These are phyloP conservation scores for Solenopsis invicta DNA, from an alignment of 1,140 invertebrate species.

Conservation along the genomic window DNA sequence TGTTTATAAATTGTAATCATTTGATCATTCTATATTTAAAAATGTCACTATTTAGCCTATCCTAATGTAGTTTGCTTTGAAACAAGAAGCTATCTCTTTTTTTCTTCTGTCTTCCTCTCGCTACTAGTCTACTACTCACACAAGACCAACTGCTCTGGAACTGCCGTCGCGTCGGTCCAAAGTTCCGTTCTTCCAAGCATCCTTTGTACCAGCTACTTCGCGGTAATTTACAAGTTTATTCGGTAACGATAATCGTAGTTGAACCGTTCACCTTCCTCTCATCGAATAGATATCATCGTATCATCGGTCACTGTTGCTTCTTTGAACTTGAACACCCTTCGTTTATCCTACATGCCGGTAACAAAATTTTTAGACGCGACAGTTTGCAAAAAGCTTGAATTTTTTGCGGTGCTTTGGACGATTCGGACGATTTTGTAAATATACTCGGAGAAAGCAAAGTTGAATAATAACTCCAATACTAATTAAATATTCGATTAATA, in stretches of 20 bases:
- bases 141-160: not conserved
- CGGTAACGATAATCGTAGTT: not conserved
- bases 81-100: not conserved
- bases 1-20: not conserved
- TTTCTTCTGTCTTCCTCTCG: not conserved
- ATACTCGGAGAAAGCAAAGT: too few relatives aligned
- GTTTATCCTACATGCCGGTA: not conserved
- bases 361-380: not conserved
- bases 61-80: not conserved
- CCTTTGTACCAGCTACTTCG: not conserved
- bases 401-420: not conserved
- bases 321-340: not conserved
- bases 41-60: not conserved
- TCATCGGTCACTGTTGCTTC: not conserved
- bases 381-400: not conserved
- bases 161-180: not conserved
- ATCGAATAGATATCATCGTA: not conserved
- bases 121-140: not conserved
- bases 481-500: too few relatives aligned
- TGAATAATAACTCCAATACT: too few relatives aligned
- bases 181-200: not conserved
- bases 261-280: not conserved
- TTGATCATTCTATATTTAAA: not conserved
- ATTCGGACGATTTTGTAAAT: slow-evolving; percentile 13
- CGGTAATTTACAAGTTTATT: slow-evolving; percentile 19